These are phyloP conservation scores for Apamea crenata DNA, from an alignment of 2,888 invertebrate genomes.

Conservation along the genomic window DNA sequence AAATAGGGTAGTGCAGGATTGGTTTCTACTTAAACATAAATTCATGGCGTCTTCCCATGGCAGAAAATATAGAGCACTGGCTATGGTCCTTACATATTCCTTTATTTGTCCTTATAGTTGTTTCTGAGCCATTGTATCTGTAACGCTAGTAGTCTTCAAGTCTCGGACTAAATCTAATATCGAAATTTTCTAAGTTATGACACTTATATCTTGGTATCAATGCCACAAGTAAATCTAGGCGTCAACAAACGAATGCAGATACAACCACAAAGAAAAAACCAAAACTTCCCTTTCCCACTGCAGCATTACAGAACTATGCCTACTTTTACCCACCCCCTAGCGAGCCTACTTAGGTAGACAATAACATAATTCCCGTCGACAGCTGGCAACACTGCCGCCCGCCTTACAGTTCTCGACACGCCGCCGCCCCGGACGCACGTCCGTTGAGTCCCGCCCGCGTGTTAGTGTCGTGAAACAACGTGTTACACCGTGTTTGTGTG, in stretches of 20 bases:
- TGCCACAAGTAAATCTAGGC: not conserved
- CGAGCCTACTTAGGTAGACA: conserved; percentile 63
- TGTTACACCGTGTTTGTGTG: conserved; percentile 74
- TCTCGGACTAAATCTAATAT: not conserved
- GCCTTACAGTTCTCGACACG: conserved; percentile 78
- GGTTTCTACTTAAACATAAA: too few relatives aligned
- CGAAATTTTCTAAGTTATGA: too few relatives aligned
- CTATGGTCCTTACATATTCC: not conserved
- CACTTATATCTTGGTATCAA: not conserved
- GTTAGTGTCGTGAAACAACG: conserved; percentile 70
- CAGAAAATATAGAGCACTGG: not conserved
- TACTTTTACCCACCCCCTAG: conserved; percentile 43
- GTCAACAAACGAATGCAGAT: not conserved
- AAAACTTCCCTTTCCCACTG: conserved; percentile 25
- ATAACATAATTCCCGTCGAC: conserved; percentile 66
- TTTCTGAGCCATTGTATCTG: not conserved
- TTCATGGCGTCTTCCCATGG: not conserved
- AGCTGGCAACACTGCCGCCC: conserved; percentile 74
- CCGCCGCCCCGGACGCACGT: conserved; percentile 79
- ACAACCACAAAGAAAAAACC: conserved; percentile 3
- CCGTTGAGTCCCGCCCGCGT: conserved; percentile 75
- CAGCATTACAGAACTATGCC: conserved; percentile 34
- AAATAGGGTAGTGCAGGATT: too few relatives aligned
- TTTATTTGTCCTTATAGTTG: too few relatives aligned
- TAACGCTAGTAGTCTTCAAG: not conserved